Base-by-base conservation (phyloP, 1,140 invertebrate genomes). In the Anastrepha ludens region DNA sequence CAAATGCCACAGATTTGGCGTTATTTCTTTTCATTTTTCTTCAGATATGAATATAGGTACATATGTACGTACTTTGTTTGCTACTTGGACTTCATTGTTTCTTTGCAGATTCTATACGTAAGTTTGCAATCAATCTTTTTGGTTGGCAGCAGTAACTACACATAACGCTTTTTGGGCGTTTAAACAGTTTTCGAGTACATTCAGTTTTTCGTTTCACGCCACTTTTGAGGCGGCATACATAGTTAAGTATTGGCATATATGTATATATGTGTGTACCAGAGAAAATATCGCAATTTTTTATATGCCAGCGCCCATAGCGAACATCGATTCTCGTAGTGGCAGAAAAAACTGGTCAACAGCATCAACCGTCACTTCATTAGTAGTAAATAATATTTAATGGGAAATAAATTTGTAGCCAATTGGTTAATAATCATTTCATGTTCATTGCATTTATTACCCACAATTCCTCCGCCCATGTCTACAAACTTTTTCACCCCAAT, bases 361-460 rank as follows among this genome's bases (percentile, higher is more conserved):
- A 20, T n/a, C 74, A 81, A 81, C 44, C 50, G 47, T 81, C 17
- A 81, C 9, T 81, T 81, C 47, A 55, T 81, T 55, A 55, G 47
- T 29, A 81, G 47, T 55, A 20, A 81, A 81, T 55, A n/a, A 55
- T 55, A n/a, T 55, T 81, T 81, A 58, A 81, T 81, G 74, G 6
- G 5, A 50, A 44, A 81, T n/a, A 81, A 17, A 81, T 81, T 81
- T 81, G 47, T 29, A 55, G 44, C n/a, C 74, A 81, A 81, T 81
- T 55, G 74, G 44, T 55, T 41, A 81, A 55, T 81, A 81, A 81
- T 81, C 50, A 81, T 81, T 81, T 81, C 20, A 55, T 55, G 9
- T n/a, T 81, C 7, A 55, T 81, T 58, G 47, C 47, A 4, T 55
- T 74, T 74, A 74, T 74, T 74, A 67, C 39, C 67, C 41, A 74